Base-by-base conservation (phyloP, 2,113 vertebrate genomes). In the Rafetus swinhoei region DNA sequence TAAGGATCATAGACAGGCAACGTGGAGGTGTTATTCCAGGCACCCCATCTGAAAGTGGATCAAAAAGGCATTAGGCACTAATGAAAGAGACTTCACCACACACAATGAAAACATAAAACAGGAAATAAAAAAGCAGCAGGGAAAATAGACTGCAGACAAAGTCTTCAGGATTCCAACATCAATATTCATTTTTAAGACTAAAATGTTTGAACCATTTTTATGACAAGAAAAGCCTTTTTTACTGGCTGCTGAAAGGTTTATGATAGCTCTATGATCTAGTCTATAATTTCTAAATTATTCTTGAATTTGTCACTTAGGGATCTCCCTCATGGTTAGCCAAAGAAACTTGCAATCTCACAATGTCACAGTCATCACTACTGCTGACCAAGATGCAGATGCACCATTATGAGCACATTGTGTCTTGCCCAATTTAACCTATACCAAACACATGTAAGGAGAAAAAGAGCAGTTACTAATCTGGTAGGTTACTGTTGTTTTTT, bases 161-260 rank as follows among this genome's bases (percentile, higher is more conserved):
- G 87, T 96, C 97, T 97, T 96, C 95, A 95, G 83, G 53, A 60
- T 95, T 97, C 93, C 95, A 97, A 96, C 76, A 84, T 90, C 96
- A 97, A 97, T 97, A 97, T 96, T 95, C 94, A 95, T 97, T 97
- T 95, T 93, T 50, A 96, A 92, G 59, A 65, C 56, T 89, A 85
- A 93, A 96, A 94, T 81, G 12, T 86, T 93, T 80, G 84, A 95
- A 91, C 76, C 6, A 81, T 86, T 97, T 96, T 97, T 95, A 97
- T 97, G 84, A 95, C 96, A 97, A 97, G 91, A 94, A 97, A 97
- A 96, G 93, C 12, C 91, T 82, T 3, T 90, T 98, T 97, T 98
- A 98, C 97, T 97, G 96, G 95, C 97, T 97, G 96, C 96, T 97
- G 97, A 98, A 98, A 98, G 96, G 83, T 98, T 98, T 98, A 98